Evolutionary conservation across 2,797 vertebrate species (phyloP).

Genomic region (Gymnothorax reevesii): DNA sequence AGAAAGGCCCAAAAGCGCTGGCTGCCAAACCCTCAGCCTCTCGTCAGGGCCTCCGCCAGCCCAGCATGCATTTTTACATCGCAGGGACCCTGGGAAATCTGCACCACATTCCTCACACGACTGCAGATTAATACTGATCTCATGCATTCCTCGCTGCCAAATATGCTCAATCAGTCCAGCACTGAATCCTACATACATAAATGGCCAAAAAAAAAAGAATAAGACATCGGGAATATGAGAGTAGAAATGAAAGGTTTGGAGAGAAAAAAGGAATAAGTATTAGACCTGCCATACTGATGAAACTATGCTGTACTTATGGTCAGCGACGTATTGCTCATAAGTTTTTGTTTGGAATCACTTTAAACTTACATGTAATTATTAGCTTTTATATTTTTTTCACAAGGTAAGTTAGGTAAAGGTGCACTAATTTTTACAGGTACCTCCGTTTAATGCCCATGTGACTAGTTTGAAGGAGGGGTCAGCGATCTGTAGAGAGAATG

Average conservation of each 20-base stretch:
- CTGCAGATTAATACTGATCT: conserved; percentile 51
- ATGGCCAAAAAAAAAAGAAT: conserved; percentile 20
- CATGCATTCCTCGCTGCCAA: conserved; percentile 43
- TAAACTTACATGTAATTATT: too few relatives aligned
- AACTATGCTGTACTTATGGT: too few relatives aligned
- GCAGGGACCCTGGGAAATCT: conserved; percentile 65
- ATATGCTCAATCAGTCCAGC: conserved; percentile 33
- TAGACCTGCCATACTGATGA: too few relatives aligned
- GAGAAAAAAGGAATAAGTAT: conserved; percentile 9
- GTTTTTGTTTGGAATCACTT: too few relatives aligned
- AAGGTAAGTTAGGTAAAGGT: too few relatives aligned
- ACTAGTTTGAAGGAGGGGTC: too few relatives aligned
- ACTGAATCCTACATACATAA: conserved; percentile 3
- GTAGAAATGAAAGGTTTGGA: conserved; percentile 16
- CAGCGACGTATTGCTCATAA: too few relatives aligned
- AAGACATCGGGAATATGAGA: background rate
- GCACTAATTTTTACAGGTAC: too few relatives aligned
- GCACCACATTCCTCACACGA: conserved; percentile 48
- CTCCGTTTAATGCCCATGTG: too few relatives aligned
- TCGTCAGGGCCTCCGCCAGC: conserved; percentile 36
- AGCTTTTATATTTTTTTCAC: too few relatives aligned
- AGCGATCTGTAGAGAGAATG: too few relatives aligned
- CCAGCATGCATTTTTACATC: conserved; percentile 50
- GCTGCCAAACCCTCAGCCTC: background rate
- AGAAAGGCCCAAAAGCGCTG: conserved; percentile 8